These are phyloP conservation scores for Octodonta nipae DNA, from an alignment of 2,888 invertebrate genomes.

Conservation along the genomic window DNA sequence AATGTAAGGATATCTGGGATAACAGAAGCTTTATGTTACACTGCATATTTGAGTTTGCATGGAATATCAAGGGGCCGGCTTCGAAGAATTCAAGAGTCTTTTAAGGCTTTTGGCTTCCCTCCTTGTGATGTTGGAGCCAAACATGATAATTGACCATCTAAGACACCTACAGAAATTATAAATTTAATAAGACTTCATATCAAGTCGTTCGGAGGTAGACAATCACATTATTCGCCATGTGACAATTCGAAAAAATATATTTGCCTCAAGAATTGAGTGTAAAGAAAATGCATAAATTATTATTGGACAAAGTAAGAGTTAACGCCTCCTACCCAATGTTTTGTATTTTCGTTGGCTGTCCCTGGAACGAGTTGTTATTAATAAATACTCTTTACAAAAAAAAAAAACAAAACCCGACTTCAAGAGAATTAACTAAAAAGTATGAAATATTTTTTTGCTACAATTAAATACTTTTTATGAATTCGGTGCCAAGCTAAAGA, in stretches of 20 bases:
- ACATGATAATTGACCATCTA: constrained; percentile 5
- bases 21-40: too few relatives aligned
- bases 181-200: constrained; percentile 5
- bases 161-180: constrained; percentile 4
- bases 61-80: too few relatives aligned
- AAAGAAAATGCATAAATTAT: constrained; percentile 6
- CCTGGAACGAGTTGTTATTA: constrained; percentile 7
- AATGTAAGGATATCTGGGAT: too few relatives aligned
- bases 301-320: neutral
- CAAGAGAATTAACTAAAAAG: too few relatives aligned
- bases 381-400: too few relatives aligned
- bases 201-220: constrained; percentile 6
- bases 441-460: too few relatives aligned
- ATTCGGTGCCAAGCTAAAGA: too few relatives aligned
- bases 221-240: constrained; percentile 6
- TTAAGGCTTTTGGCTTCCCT: too few relatives aligned
- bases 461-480: too few relatives aligned
- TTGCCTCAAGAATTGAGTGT: constrained; percentile 5
- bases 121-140: constrained; percentile 6
- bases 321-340: constrained; percentile 5
- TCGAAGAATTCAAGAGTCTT: too few relatives aligned
- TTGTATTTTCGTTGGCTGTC: constrained; percentile 7
- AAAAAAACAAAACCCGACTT: too few relatives aligned
- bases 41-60: too few relatives aligned
- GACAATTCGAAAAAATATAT: constrained; percentile 7